Evolutionary conservation across 1,140 invertebrate species (phyloP).

Genomic region (Anastrepha obliqua): DNA sequence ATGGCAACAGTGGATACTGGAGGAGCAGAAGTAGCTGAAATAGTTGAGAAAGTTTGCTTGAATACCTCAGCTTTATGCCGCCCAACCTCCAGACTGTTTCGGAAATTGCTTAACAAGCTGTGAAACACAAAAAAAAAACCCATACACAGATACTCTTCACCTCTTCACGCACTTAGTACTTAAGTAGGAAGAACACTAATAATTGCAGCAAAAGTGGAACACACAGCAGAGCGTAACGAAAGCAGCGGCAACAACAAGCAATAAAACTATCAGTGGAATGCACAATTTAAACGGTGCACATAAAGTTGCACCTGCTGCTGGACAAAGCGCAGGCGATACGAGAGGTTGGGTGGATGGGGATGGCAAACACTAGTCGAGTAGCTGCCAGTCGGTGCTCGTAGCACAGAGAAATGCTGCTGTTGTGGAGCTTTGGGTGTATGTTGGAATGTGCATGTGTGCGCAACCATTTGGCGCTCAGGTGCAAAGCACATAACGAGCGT

Average conservation of each 20-base stretch:
- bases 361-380: not conserved
- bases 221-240: not conserved
- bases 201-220: conserved; percentile 45
- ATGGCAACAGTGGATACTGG: not conserved
- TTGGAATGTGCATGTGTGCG: not conserved
- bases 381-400: not conserved
- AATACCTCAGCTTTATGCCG: not conserved
- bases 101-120: conserved; percentile 42
- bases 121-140: not conserved
- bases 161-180: not conserved
- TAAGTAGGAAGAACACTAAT: conserved; percentile 32
- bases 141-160: not conserved
- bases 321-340: not conserved
- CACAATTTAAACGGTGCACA: conserved; percentile 45
- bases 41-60: not conserved
- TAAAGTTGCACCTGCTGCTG: conserved; percentile 47
- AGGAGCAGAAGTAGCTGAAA: not conserved
- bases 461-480: not conserved
- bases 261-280: conserved; percentile 22
- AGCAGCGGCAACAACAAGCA: not conserved
- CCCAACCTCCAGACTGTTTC: not conserved
- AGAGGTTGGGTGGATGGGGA: not conserved
- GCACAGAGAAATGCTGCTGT: not conserved
- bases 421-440: not conserved
- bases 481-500: not conserved